These are phyloP conservation scores for Eulacestoma nigropectus DNA, from an alignment of 2,113 vertebrate genomes.

Conservation along the genomic window DNA sequence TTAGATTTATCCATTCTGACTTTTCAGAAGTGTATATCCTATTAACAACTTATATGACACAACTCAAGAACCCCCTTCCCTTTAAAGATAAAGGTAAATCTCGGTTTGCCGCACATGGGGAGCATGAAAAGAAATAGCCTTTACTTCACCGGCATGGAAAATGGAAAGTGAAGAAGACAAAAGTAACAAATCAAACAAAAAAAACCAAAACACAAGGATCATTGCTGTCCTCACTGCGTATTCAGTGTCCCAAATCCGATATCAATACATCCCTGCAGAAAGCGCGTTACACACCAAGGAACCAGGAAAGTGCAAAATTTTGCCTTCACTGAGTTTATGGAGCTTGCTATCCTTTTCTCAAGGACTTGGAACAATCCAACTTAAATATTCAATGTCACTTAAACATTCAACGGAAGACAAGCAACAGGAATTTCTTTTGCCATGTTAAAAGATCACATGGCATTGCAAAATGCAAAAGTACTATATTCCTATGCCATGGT, in stretches of 20 bases:
- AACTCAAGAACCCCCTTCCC: neutral
- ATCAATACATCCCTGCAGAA: neutral
- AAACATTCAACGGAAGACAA: neutral
- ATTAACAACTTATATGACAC: neutral
- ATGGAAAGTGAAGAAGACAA: neutral
- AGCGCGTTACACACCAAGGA: neutral
- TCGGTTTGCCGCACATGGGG: neutral
- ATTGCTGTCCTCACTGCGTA: neutral
- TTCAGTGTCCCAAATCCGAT: neutral
- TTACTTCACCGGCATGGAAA: neutral
- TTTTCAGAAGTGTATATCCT: neutral
- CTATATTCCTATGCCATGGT: fast-evolving
- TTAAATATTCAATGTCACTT: neutral
- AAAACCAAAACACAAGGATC: neutral
- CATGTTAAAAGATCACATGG: neutral
- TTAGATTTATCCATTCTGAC: neutral
- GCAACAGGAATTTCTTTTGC: neutral
- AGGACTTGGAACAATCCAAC: neutral
- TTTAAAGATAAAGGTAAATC: neutral
- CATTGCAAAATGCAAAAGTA: neutral
- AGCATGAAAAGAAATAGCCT: neutral
- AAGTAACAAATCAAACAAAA: neutral
- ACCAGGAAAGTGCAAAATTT: neutral
- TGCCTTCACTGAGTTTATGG: neutral
- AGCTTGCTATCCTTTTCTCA: neutral